Percentiles rank a stretch among this genome's conserved stretches.
Evolutionary conservation across 2,888 invertebrate species (phyloP).

Genomic region (Drosophila atripex): DNA sequence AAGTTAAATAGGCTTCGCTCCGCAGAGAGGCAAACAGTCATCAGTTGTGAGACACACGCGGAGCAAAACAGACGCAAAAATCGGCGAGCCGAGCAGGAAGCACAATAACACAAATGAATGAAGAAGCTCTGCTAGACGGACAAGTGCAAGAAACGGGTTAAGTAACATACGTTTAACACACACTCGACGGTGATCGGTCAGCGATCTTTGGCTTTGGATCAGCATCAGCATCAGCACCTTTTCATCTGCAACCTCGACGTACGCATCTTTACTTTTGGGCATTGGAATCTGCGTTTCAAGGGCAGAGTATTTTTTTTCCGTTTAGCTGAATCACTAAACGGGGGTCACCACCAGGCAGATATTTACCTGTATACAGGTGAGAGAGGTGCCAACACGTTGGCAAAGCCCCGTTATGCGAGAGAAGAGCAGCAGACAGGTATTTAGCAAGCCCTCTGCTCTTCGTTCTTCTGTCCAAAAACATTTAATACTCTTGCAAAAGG

Average conservation of each 20-base stretch:
- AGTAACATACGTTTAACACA: constrained; percentile 52
- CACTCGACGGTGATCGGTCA: constrained; percentile 53
- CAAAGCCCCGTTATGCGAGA: constrained; percentile 59
- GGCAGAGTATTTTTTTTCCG: constrained; percentile 40
- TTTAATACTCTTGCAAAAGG: neutral
- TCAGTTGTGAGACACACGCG: constrained; percentile 54
- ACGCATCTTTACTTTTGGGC: constrained; percentile 38
- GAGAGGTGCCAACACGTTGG: constrained; percentile 35
- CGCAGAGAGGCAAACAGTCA: constrained; percentile 48
- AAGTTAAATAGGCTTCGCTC: constrained; percentile 34
- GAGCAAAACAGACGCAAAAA: constrained; percentile 63
- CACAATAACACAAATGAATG: constrained; percentile 27
- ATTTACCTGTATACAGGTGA: constrained; percentile 41
- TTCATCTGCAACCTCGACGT: constrained; percentile 31
- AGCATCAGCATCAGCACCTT: constrained; percentile 22
- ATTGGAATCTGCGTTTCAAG: constrained; percentile 57
- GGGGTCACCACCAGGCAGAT: constrained; percentile 30
- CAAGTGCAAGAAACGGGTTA: constrained; percentile 74
- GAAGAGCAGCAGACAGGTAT: constrained; percentile 16
- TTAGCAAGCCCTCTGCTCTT: constrained; percentile 11
- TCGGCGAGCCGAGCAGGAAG: constrained; percentile 28
- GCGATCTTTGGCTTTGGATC: constrained; percentile 67
- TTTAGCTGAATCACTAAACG: constrained; percentile 51
- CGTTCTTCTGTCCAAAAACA: constrained; percentile 1
- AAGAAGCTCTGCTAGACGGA: constrained; percentile 35